Base-by-base conservation (phyloP, 2,797 vertebrate species). In the Micromesistius poutassou region DNA sequence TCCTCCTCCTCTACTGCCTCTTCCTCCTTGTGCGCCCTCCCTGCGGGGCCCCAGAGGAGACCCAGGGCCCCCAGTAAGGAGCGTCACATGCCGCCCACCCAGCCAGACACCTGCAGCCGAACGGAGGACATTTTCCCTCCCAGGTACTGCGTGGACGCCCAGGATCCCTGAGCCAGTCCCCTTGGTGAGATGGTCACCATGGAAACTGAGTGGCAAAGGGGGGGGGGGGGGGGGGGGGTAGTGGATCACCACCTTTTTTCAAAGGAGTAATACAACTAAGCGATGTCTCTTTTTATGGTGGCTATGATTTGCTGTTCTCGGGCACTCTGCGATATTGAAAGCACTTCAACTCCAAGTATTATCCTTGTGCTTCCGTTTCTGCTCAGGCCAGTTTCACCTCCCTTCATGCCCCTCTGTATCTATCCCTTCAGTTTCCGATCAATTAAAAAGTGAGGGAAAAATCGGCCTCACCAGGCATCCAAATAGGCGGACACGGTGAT, bases 21-120 rank as follows among this genome's bases (percentile, higher is more conserved):
- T 4, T 83, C 85, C 25, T 84, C 86, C 35, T 84, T 55, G 50
- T 84, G 74, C 38, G 68, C 79, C 30, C 91, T 86, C 0, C 80
- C 84, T 1, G 71, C 33, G 2, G 0, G 81, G 16, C 87, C 88
- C 92, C 87, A 91, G 40, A 97, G 93, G 36, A 96, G 72, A 80
- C 92, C 95, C 81, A 97, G 92, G 40, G 96, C 95, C 70, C 95
- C 96, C 88, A 96, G 96, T 76, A 97, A 83, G 79, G 96, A 98
- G 82, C 94, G 93, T 3, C 95, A 92, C 84, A 96, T 87, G 0
- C 92, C 94, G 71, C 95, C 96, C 93, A 95, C 91, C 96, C 95
- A 97, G 79, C 96, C 95, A 5, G 91, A 91, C 91, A 97, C 91
- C 87, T 97, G 96, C 76, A 91, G 94, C 88, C 97, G 96, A 75